Base-by-base conservation (phyloP, 2,113 vertebrate species). In the Campylomormyrus tamandua region DNA sequence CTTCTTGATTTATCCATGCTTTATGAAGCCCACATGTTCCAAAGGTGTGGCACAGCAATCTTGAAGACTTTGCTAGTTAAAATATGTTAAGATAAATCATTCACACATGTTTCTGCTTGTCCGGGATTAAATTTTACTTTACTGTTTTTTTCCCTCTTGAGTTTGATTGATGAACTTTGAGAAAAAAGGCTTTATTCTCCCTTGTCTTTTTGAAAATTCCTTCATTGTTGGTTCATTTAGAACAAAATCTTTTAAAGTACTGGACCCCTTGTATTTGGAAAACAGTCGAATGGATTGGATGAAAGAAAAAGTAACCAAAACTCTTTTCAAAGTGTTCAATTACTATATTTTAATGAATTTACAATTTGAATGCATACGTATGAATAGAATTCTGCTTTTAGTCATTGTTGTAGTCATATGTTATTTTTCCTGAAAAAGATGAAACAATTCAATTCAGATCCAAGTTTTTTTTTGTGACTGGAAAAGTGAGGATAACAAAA, bases 61-160 rank as follows among this genome's bases (percentile, higher is more conserved):
- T 58, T 87, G 86, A 90, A 90, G 70, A 88, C 87, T 56, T 88
- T 85, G 83, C 66, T 45, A 89, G 86, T 50, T 89, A 91, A 58
- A 89, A 87, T 66, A 91, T 91, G 66, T 66, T 89, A 77, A 88
- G 52, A 90, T 90, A 88, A 91, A 90, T 90, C 56, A 83, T 84
- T 90, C 53, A 50, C 90, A 91, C 52, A 27, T 91, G 90, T 89
- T 66, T 83, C 85, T 58, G 85, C 86, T 90, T 90, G 88, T 85
- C 85, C 85, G 15, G 88, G 90, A 87, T 90, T 90, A n/a, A 31
- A 87, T 88, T 90, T 62, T 87, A 39, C 53, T 91, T 46, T 83
- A 53, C 86, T 89, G n/a, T 87, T 80, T 58, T 90, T 56, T 83
- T 24, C 45, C 27, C 13, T 85, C 56, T 66, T 21, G 3, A 27